phyloP scores from a whole-genome alignment of 2,888 invertebrate genomes.

The Brenthis daphne region DNA sequence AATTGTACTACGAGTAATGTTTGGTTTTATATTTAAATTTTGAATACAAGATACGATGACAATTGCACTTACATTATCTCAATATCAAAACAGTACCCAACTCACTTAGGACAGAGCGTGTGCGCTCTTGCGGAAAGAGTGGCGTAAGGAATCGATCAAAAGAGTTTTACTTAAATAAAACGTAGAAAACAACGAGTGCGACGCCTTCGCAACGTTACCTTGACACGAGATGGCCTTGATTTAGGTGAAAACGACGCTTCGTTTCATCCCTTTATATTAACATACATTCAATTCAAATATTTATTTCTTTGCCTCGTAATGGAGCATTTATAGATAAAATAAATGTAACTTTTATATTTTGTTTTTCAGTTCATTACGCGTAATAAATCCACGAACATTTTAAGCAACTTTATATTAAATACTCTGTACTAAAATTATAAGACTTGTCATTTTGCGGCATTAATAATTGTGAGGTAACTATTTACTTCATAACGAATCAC shows the following conservation, averaged over 20 bases:
- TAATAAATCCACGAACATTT: no score
- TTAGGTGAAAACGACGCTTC: constrained; percentile 64
- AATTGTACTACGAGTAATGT: background rate
- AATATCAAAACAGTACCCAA: constrained; percentile 16
- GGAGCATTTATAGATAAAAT: background rate
- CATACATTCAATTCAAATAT: background rate
- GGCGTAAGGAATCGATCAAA: constrained; percentile 71
- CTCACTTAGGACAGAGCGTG: constrained; percentile 47
- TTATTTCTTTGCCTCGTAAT: background rate
- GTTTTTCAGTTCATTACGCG: no score
- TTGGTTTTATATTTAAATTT: constrained; percentile 9
- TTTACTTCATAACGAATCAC: no score
- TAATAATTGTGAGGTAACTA: no score
- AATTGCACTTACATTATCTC: constrained; percentile 13
- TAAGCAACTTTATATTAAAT: no score
- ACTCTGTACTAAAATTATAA: no score
- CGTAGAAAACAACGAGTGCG: constrained; percentile 67
- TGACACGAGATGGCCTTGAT: constrained; percentile 75
- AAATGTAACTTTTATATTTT: background rate
- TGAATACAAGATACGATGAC: constrained; percentile 14
- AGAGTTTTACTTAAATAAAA: constrained; percentile 68
- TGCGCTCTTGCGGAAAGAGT: constrained; percentile 66
- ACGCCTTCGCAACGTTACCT: constrained; percentile 72
- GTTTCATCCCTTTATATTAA: constrained; percentile 28
- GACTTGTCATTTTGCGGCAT: no score